Base-by-base conservation (phyloP, 2,888 invertebrate genomes). In the Pterostichus niger region DNA sequence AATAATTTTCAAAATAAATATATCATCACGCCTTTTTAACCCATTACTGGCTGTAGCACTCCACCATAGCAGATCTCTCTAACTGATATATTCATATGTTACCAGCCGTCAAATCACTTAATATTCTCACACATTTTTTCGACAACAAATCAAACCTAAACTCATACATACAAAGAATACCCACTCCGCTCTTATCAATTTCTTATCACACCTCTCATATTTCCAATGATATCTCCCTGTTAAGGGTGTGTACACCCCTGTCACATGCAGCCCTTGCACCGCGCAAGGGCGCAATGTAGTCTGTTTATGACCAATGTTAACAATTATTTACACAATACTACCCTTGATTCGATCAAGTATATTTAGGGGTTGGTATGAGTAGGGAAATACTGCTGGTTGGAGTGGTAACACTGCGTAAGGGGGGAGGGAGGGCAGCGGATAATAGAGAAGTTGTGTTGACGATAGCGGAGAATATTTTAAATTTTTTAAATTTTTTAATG, bases 281-380 rank as follows among this genome's bases (percentile, higher is more conserved):
- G 52, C 56, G 56, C 17, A 17, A 7, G 56, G 56, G 56, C 17
- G 56, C 17, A 13, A 11, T 2, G 5, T n/a, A 56, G 7, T 11
- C 56, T 56, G 56, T 56, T 56, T 56, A 56, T 56, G 56, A 56
- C 56, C 56, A 13, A 56, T 56, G 56, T 56, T 56, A 56, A 56
- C 56, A 56, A 56, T 56, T 56, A 56, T 56, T 56, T 56, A 56
- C 17, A 56, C 56, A 56, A 56, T 56, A 56, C 56, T 13, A 13
- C 56, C 56, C 56, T 56, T 56, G 56, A 56, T 56, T 56, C 56
- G 56, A 56, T 56, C 56, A 56, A 56, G 56, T 56, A 56, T 2
- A 10, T 13, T 52, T 52, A 10, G 52, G 15, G 56, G 13, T 56
- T 13, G 54, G 6, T 40, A 40, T 40, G 40, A 40, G 5, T 49